These are phyloP conservation scores for Steinernema scapterisci DNA, from an alignment of 2,888 invertebrate genomes.

Conservation along the genomic window DNA sequence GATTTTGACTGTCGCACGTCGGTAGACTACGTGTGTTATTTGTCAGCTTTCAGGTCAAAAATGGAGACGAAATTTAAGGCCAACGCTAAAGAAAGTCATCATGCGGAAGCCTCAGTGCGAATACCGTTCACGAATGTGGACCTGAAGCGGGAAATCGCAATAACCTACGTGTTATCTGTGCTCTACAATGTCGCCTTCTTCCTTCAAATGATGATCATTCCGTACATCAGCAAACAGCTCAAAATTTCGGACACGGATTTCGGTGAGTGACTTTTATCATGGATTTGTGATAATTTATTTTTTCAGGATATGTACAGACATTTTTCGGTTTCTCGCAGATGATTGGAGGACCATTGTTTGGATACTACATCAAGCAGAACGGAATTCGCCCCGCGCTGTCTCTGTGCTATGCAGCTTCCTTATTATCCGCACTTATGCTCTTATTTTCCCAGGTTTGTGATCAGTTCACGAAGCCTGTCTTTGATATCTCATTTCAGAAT, in stretches of 20 bases:
- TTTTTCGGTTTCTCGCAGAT: constrained; percentile 56
- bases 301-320: constrained; percentile 54
- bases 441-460: constrained; percentile 47
- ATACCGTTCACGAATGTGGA: constrained; percentile 40
- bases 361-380: constrained; percentile 50
- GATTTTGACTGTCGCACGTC: too few species aligned
- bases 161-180: constrained; percentile 49
- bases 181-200: constrained; percentile 58
- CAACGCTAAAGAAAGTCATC: too few species aligned
- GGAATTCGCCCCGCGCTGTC: constrained; percentile 49
- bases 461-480: not conserved
- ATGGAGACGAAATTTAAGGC: not conserved
- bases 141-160: not conserved
- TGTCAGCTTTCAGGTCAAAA: not conserved
- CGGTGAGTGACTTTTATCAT: too few species aligned
- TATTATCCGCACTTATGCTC: constrained; percentile 45
- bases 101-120: not conserved
- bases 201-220: constrained; percentile 50
- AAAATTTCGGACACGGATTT: constrained; percentile 50
- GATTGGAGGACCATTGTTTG: constrained; percentile 57
- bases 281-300: not conserved
- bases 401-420: constrained; percentile 47
- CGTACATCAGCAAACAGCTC: constrained; percentile 49
- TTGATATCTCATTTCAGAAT: constrained; percentile 42
- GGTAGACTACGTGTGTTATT: not conserved